Evolutionary conservation across 2,113 vertebrate genomes (phyloP).

Genomic region (Chinchilla lanigera): DNA sequence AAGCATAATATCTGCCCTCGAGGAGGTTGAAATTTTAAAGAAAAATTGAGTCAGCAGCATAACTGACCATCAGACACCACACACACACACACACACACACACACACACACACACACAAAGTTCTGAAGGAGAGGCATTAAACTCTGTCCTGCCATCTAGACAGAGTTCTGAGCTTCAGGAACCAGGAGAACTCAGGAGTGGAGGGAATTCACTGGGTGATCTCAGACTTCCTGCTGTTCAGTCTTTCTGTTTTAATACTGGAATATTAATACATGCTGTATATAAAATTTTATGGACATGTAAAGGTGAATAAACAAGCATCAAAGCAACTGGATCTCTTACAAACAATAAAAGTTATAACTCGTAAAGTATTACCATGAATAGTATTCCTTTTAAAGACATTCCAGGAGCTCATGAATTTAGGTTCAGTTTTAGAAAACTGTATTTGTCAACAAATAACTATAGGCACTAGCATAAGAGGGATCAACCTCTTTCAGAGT

Average conservation of each 20-base stretch:
- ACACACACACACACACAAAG: neutral
- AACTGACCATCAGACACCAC: neutral
- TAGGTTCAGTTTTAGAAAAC: slow-evolving; percentile 32
- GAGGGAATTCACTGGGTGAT: neutral
- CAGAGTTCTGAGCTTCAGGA: neutral
- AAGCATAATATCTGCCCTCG: neutral
- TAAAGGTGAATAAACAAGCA: slow-evolving; percentile 50
- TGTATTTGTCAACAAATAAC: slow-evolving; percentile 46
- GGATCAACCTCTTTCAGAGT: slow-evolving; percentile 59
- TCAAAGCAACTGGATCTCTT: neutral
- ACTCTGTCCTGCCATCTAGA: neutral
- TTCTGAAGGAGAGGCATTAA: neutral
- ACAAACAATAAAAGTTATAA: neutral
- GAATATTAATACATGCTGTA: neutral
- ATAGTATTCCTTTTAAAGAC: neutral
- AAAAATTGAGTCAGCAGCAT: neutral
- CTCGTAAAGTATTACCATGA: slow-evolving; percentile 47
- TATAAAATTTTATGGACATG: slow-evolving; percentile 38
- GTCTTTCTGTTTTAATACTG: neutral
- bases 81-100: neutral
- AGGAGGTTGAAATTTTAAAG: slow-evolving; percentile 36
- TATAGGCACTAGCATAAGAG: neutral
- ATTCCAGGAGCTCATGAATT: neutral
- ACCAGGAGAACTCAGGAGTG: neutral
- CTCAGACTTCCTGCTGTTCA: neutral